Evolutionary conservation across 2,113 vertebrate genomes (phyloP).

Genomic region (Gorsachius goisagi): DNA sequence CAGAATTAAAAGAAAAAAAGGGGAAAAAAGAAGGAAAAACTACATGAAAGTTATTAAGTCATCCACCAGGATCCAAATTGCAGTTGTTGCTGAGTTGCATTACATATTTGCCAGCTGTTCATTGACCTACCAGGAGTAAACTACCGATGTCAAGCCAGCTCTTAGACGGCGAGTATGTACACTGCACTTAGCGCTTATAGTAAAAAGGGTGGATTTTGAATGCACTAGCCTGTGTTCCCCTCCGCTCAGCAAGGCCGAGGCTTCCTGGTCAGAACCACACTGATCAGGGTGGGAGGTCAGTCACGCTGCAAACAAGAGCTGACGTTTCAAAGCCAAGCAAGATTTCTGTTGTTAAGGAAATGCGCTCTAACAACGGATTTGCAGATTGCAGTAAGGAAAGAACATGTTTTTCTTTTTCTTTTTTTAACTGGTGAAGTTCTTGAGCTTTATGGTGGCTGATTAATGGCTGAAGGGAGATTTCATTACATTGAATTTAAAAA

Average conservation of each 20-base stretch:
- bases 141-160: background rate
- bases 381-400: background rate
- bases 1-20: background rate
- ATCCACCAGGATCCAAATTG: background rate
- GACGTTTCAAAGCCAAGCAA: background rate
- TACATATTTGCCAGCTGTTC: background rate
- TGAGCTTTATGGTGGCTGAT: background rate
- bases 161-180: background rate
- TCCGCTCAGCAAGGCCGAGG: accelerated
- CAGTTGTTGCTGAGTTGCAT: background rate
- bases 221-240: background rate
- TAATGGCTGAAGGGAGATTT: background rate
- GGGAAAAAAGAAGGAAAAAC: background rate
- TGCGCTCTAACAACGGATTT: background rate
- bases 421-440: background rate
- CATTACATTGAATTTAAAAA: background rate
- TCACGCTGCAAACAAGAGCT: conserved; percentile 24
- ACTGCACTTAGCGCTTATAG: background rate
- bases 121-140: background rate
- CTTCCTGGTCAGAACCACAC: background rate
- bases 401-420: background rate
- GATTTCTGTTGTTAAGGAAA: conserved; percentile 36
- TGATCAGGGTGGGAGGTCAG: background rate
- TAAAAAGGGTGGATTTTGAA: background rate
- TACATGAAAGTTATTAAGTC: background rate